Base-by-base conservation (phyloP, 2,113 vertebrate genomes). In the Camelus dromedarius region DNA sequence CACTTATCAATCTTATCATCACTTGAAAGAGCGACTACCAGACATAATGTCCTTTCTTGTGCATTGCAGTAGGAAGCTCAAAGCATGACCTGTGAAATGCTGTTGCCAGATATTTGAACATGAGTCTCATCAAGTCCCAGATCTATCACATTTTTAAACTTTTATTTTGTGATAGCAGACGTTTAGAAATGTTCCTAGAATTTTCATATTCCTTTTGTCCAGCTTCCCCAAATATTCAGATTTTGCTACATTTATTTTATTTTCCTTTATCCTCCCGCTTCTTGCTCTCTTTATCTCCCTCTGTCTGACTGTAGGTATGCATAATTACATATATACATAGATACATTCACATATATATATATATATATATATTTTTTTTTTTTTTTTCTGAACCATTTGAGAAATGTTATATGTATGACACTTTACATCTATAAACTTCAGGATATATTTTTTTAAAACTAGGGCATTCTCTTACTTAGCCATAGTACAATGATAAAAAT, bases 101-200 rank as follows among this genome's bases (percentile, higher is more conserved):
- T 62, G 35, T 79, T 58, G 42, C 38, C 56, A 80, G 58, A 85
- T 20, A 32, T 30, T 72, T 13, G 32, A 90, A 56, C 8, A 14
- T 35, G 48, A 67, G 54, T 69, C 50, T 58, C 16, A 28, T 76
- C 52, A 70, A 48, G 35, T n/a, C n/a, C 22, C 46, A 67, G 3
- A 87, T 48, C 28, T 76, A 26, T 69, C n/a, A 24, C 35, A 8
- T 18, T 81, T 80, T 28, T 81, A 72, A 42, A 80, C 38, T 72
- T 96, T 54, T 35, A 75, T 86, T 86, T 86, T 73, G 19, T 86
- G 42, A 91, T 26, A 95, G 52, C 15, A 28, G 66, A 56, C 32
- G 50, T 91, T 69, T 64, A 84, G 84, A 77, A 64, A 96, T 92
- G 7, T 82, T 67, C 69, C 56, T 83, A 77, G 54, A 76, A 56